Evolutionary conservation across 2,797 vertebrate species (phyloP), one percentile per base, ranked within the genome.

Genomic region (Zalophus californianus): DNA sequence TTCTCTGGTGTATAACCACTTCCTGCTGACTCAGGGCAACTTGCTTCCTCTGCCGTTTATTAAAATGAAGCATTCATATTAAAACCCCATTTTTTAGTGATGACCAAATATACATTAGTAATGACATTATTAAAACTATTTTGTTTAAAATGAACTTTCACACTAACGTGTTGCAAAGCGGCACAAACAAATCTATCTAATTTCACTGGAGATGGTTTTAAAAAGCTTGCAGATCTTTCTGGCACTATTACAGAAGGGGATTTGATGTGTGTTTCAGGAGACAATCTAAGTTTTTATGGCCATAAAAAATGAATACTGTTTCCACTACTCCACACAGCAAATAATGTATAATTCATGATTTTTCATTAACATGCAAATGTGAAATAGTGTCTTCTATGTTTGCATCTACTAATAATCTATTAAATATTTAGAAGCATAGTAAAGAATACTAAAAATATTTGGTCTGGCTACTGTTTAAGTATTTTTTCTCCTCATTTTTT

Each of bases 1-100:
- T 98, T 98, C 99, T 98, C 99, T 98, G 98, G 98, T 98, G 98
- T 98, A 98, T 98, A 98, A 98, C 98, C 98, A 98, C 98, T 99
- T 99, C 98, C 99, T 98, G 98, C 99, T 99, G 99, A 99, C 98
- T 99, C 98, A 99, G 98, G 98, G 97, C 98, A 98, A 98, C 98
- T 98, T 97, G 98, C 98, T 98, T 99, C 98, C 99, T 99, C 98
- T 99, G 99, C 98, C 96, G 98, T 98, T 98, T 99, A 99, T 99
- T 98, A 99, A 98, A 99, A 98, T 97, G 97, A 98, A 98, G 98
- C 97, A 98, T 98, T 98, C 96, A 97, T 98, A 98, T 98, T 98
- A 98, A 98, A 99, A 97, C 90, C 58, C 86, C 90, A 94, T 97
- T 97, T 98, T 98, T 98, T 96, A 97, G 96, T 97, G 97, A 98